Conservation (phyloP, 2,113 vertebrate species). For the Myotis brandtii region DNA sequence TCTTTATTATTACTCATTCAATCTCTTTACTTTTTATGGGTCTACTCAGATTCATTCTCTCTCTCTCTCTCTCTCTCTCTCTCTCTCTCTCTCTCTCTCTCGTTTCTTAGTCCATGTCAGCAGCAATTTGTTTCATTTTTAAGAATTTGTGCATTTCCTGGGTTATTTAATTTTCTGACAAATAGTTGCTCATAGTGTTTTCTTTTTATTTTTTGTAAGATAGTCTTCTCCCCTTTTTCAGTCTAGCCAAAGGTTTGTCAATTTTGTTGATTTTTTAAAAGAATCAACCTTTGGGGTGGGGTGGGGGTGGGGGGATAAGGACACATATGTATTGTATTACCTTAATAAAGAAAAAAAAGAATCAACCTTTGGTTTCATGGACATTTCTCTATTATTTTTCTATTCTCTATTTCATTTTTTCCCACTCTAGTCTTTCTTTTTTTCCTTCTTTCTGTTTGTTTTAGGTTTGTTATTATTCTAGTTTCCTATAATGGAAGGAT, state of each 20-base stretch:
- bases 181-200: background rate
- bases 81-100: background rate
- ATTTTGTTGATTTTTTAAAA: background rate
- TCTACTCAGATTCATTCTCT: background rate
- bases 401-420: background rate
- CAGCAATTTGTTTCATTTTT: background rate
- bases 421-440: background rate
- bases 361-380: background rate
- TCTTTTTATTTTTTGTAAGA: background rate
- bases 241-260: background rate
- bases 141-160: background rate
- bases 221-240: background rate
- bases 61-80: too few species aligned
- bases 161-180: background rate
- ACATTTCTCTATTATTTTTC: background rate
- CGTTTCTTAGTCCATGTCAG: background rate
- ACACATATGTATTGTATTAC: too few species aligned
- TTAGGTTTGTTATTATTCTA: constrained; percentile 10
- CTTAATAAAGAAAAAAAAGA: background rate
- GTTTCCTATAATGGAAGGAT: background rate
- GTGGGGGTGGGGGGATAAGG: too few species aligned
- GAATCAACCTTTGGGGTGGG: background rate
- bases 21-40: background rate
- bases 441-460: background rate
- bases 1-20: background rate